Evolutionary conservation across 2,888 invertebrate genomes (phyloP).

Genomic region (Acleris sparsana): DNA sequence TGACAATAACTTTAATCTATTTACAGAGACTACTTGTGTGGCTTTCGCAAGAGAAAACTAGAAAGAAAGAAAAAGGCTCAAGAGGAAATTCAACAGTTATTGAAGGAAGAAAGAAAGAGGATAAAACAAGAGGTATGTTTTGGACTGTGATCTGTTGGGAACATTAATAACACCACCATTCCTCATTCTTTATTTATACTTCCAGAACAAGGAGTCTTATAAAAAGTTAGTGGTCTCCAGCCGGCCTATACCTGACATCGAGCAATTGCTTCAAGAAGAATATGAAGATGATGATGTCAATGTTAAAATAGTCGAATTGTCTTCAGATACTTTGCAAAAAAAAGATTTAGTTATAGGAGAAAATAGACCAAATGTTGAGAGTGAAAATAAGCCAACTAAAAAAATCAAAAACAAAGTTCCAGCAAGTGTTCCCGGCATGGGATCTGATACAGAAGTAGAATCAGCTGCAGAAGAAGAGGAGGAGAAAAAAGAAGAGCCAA

Average conservation of each 20-base stretch:
- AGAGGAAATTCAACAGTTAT: constrained; percentile 86
- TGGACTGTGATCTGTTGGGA: not conserved
- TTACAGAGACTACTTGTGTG: constrained; percentile 90
- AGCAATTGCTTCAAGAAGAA: constrained; percentile 86
- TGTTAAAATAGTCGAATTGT: constrained; percentile 90
- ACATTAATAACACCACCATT: no score
- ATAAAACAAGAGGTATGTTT: constrained; percentile 87
- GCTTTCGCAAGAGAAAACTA: constrained; percentile 91
- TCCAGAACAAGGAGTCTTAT: constrained; percentile 86
- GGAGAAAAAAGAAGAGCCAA: constrained; percentile 59
- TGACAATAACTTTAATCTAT: constrained; percentile 12
- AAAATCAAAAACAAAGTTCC: constrained; percentile 19
- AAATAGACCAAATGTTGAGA: constrained; percentile 79
- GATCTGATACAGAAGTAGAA: constrained; percentile 53
- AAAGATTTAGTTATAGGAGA: constrained; percentile 89
- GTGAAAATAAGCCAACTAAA: constrained; percentile 41
- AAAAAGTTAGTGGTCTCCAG: constrained; percentile 89
- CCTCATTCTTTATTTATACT: no score
- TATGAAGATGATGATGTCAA: constrained; percentile 91
- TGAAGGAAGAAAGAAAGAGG: constrained; percentile 90
- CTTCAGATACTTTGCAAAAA: constrained; percentile 87
- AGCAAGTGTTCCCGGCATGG: constrained; percentile 68
- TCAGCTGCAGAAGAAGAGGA: constrained; percentile 57
- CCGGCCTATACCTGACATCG: constrained; percentile 87
- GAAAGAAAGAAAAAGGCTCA: constrained; percentile 90